phyloP scores from a whole-genome alignment of 1,140 invertebrate species.

The Harpegnathos saltator region DNA sequence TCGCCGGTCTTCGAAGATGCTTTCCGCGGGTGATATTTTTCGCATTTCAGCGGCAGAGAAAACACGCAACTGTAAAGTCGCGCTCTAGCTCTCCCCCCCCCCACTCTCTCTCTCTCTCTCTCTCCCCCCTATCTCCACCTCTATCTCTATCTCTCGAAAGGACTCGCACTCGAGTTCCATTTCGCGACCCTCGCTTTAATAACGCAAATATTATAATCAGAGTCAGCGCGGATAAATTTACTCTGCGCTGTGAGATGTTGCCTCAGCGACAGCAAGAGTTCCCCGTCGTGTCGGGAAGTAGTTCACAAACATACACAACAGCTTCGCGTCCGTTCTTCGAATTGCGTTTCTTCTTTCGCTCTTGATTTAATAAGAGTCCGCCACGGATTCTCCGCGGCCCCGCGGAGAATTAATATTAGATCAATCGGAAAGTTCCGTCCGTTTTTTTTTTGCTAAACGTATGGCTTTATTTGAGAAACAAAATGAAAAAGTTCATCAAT shows the following conservation, averaged over 20 bases:
- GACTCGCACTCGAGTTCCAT: conserved; percentile 19
- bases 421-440: too few species aligned
- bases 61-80: conserved; percentile 16
- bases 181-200: conserved; percentile 17
- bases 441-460: too few species aligned
- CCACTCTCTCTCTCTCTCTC: background rate
- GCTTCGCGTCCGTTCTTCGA: conserved; percentile 20
- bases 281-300: conserved; percentile 28
- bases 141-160: background rate
- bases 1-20: conserved; percentile 26
- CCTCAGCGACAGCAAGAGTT: conserved; percentile 11
- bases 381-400: background rate
- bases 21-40: conserved; percentile 20
- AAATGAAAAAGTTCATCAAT: too few species aligned
- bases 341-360: conserved; percentile 29
- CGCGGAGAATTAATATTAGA: background rate
- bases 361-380: conserved; percentile 21
- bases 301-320: background rate
- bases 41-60: conserved; percentile 24
- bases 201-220: conserved; percentile 32
- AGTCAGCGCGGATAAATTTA: background rate
- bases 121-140: background rate
- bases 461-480: too few species aligned
- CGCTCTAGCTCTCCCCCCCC: background rate
- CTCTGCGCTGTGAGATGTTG: background rate